Evolutionary conservation across 1,140 invertebrate species (phyloP).

Genomic region (Drosophila santomea): DNA sequence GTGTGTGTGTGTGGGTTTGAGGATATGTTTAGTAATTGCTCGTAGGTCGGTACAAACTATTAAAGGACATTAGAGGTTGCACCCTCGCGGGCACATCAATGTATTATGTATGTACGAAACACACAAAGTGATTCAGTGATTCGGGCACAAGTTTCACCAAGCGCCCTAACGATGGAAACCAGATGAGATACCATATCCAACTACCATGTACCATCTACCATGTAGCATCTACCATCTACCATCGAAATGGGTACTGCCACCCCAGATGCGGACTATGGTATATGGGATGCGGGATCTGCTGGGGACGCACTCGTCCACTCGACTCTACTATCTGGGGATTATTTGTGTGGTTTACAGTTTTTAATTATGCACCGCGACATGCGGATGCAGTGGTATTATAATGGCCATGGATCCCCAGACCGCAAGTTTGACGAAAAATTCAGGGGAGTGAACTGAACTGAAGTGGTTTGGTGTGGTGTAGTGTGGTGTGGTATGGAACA

Average conservation of each 20-base stretch:
- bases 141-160: slow-evolving; percentile 15
- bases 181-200: slow-evolving; percentile 1
- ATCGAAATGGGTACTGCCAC: background rate
- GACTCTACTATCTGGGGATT: slow-evolving; percentile 75
- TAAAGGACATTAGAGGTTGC: slow-evolving; percentile 70
- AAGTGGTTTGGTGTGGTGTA: no score
- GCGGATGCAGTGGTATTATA: slow-evolving; percentile 15
- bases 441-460: slow-evolving; percentile 64
- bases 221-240: background rate
- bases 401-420: background rate
- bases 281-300: slow-evolving; percentile 3
- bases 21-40: slow-evolving; percentile 45
- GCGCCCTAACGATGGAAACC: slow-evolving; percentile 1
- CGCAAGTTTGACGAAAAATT: slow-evolving; percentile 43
- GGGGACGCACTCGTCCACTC: slow-evolving; percentile 6
- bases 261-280: background rate
- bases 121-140: slow-evolving; percentile 16
- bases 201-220: no score
- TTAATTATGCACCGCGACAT: slow-evolving; percentile 78
- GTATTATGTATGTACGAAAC: slow-evolving; percentile 33
- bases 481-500: slow-evolving; percentile 39
- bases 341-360: slow-evolving; percentile 82
- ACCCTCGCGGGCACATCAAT: slow-evolving; percentile 53
- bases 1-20: background rate
- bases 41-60: slow-evolving; percentile 61